Conservation (phyloP, 2,113 vertebrate species). For the Gavialis gangeticus region DNA sequence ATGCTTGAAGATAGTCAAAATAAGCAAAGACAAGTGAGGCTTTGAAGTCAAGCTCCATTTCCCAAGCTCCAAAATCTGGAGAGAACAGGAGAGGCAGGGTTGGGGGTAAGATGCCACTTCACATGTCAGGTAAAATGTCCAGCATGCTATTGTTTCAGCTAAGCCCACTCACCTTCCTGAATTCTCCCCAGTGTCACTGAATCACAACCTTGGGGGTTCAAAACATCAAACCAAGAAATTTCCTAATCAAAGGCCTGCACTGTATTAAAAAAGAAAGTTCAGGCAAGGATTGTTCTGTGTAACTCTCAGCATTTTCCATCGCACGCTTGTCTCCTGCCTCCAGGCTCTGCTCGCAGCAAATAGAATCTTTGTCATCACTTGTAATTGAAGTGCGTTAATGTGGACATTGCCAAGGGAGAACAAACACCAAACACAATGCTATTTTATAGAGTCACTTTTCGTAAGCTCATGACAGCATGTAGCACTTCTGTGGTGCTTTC, state of each 20-base stretch:
- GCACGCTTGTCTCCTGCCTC: slow-evolving; percentile 28
- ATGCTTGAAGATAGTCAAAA: not conserved
- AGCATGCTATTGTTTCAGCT: slow-evolving; percentile 46
- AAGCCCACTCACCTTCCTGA: slow-evolving; percentile 28
- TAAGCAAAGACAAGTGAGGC: not conserved
- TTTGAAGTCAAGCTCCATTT: slow-evolving; percentile 13
- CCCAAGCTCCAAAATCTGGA: not conserved
- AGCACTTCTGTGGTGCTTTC: not conserved
- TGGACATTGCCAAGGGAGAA: not conserved
- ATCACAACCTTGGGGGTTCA: not conserved
- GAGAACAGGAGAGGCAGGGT: not conserved
- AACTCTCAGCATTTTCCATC: slow-evolving; percentile 16
- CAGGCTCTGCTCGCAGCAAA: slow-evolving; percentile 45
- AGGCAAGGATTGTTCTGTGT: not conserved
- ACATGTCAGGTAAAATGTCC: slow-evolving; percentile 41
- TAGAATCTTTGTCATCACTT: slow-evolving; percentile 50
- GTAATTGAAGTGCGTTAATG: not conserved
- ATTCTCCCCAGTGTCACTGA: slow-evolving; percentile 44
- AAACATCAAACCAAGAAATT: slow-evolving; percentile 27
- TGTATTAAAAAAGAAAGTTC: slow-evolving; percentile 21
- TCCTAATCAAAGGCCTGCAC: not conserved
- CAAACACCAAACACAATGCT: not conserved
- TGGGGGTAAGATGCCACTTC: slow-evolving; percentile 32
- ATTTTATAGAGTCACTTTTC: slow-evolving; percentile 17
- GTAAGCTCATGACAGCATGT: not conserved